These are phyloP conservation scores for Cosmopolites sordidus DNA, from an alignment of 2,888 invertebrate species.

Conservation along the genomic window DNA sequence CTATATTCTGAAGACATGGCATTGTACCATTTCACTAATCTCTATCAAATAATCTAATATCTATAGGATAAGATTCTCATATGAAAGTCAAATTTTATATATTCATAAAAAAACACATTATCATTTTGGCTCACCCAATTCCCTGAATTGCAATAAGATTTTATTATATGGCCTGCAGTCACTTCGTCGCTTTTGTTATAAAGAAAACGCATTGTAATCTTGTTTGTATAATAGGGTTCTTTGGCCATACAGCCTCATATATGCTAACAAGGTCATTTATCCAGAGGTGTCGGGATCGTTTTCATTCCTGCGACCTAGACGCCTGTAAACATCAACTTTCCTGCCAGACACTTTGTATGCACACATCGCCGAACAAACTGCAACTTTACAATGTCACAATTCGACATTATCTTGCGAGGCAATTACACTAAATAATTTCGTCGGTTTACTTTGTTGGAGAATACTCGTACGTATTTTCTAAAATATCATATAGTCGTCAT, in stretches of 20 bases:
- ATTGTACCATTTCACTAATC: no score
- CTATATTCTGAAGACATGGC: no score
- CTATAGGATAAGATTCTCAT: no score
- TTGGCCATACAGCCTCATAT: background rate
- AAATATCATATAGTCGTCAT: no score
- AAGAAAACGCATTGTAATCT: background rate
- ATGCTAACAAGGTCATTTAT: background rate
- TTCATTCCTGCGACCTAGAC: background rate
- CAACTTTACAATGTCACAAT: slow-evolving; percentile 19
- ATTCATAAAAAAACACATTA: no score
- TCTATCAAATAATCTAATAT: no score
- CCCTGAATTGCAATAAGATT: no score
- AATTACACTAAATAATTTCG: slow-evolving; percentile 23
- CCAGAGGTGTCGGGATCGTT: background rate
- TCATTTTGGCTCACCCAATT: no score
- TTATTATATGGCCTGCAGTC: no score
- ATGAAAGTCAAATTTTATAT: no score
- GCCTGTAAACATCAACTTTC: background rate
- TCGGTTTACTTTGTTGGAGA: no score
- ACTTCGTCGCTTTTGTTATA: background rate
- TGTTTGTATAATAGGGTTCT: background rate
- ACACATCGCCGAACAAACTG: slow-evolving; percentile 17
- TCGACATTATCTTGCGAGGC: slow-evolving; percentile 18
- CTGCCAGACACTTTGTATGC: slow-evolving; percentile 20
- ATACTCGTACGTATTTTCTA: no score